Evolutionary conservation across 92 coral and sea anemone genomes (phyloP).

Genomic region (Actinernus sp.): DNA sequence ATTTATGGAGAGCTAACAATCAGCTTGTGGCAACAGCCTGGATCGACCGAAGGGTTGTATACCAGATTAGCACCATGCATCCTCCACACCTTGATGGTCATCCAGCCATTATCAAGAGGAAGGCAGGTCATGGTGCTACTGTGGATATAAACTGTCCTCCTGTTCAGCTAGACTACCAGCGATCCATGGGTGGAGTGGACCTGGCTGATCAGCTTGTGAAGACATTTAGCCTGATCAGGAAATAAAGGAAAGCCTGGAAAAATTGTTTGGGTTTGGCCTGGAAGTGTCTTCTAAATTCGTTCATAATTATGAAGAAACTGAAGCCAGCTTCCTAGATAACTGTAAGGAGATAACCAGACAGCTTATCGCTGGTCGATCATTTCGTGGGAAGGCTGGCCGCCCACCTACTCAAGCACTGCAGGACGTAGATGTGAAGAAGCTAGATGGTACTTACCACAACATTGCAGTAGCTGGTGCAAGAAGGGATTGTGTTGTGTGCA

Average conservation of each 20-base stretch:
- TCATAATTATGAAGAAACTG: conserved; percentile 18
- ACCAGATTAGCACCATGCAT: conserved; percentile 41
- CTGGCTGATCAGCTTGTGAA: conserved; percentile 24
- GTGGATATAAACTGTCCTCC: conserved; percentile 17
- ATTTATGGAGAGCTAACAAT: conserved; percentile 21
- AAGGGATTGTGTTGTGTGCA: conserved; percentile 37
- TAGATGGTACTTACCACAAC: conserved; percentile 12
- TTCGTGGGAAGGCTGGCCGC: conserved; percentile 15
- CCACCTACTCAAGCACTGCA: conserved; percentile 9
- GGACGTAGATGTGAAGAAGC: conserved; percentile 3
- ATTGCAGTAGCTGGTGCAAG: conserved; percentile 12
- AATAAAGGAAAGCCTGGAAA: conserved; percentile 51
- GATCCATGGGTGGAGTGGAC: conserved; percentile 50
- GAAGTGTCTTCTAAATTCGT: conserved; percentile 34
- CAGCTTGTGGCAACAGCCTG: conserved; percentile 34
- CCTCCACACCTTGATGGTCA: conserved; percentile 19
- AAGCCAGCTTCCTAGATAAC: conserved; percentile 8
- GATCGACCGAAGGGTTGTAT: conserved; percentile 26
- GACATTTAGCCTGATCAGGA: conserved; percentile 28
- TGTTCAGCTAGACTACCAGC: conserved; percentile 26
- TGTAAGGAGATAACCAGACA: conserved; percentile 12
- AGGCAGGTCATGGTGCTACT: conserved; percentile 11
- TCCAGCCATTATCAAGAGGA: conserved; percentile 13
- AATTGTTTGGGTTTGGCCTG: conserved; percentile 37
- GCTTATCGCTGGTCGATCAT: conserved; percentile 27